A percentile compares a stretch with the other conserved stretches of the same genome.
phyloP scores from a whole-genome alignment of 64 coral and sea anemone genomes.

The Dendronephthya gigantea region DNA sequence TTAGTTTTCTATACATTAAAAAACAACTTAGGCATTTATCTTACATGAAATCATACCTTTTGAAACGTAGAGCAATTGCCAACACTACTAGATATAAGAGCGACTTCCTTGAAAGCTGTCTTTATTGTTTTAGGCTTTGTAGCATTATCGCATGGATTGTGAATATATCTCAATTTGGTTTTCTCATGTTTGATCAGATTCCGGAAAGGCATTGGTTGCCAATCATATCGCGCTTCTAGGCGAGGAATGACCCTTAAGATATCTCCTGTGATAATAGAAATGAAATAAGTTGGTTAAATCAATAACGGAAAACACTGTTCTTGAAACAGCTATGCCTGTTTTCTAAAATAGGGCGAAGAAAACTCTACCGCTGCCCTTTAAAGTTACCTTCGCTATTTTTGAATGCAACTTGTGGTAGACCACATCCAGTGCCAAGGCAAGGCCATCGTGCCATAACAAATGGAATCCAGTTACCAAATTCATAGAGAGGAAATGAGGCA shows the following conservation, averaged over 20 bases:
- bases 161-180: background rate
- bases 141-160: background rate
- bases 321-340: too few relatives aligned
- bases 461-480: constrained; percentile 91
- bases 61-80: background rate
- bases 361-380: too few relatives aligned
- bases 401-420: constrained; percentile 69
- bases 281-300: background rate
- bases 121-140: background rate
- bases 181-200: background rate
- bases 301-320: too few relatives aligned
- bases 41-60: background rate
- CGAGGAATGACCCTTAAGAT: constrained; percentile 25
- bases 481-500: constrained; percentile 52
- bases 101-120: background rate
- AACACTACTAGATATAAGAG: background rate
- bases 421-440: constrained; percentile 90
- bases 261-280: background rate
- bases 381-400: constrained; percentile 35
- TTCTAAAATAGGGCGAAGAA: too few relatives aligned
- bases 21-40: too few relatives aligned
- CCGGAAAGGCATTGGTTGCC: constrained; percentile 55
- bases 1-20: too few relatives aligned
- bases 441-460: constrained; percentile 80
- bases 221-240: constrained; percentile 85